These are phyloP conservation scores for Cryptoprocta ferox DNA, from an alignment of 2,797 vertebrate genomes.

Conservation along the genomic window DNA sequence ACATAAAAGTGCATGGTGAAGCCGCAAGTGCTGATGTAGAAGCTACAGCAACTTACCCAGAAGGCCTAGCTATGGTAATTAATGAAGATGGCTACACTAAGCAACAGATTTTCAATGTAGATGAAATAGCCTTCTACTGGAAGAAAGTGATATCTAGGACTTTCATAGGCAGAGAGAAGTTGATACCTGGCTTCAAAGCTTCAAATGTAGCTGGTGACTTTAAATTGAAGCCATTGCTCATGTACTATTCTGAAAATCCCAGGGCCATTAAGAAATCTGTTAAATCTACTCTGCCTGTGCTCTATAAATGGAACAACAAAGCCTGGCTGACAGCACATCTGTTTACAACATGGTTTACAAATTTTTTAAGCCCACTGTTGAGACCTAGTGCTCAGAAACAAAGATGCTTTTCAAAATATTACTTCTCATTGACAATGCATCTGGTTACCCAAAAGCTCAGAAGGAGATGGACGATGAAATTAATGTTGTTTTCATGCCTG, in stretches of 20 bases:
- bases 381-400: not conserved
- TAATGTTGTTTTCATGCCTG: not conserved
- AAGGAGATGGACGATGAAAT: not conserved
- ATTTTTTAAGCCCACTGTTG: not conserved
- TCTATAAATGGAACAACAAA: not conserved
- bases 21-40: not conserved
- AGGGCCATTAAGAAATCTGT: not conserved
- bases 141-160: not conserved
- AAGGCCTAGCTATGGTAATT: not conserved
- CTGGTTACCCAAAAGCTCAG: not conserved
- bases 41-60: not conserved
- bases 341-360: not conserved
- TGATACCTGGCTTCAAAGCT: not conserved
- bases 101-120: not conserved
- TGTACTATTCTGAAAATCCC: not conserved
- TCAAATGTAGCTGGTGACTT: not conserved
- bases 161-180: not conserved
- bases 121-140: not conserved
- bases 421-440: not conserved
- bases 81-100: not conserved
- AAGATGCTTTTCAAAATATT: not conserved
- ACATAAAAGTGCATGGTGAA: not conserved
- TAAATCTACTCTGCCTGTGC: not conserved
- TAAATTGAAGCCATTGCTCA: not conserved
- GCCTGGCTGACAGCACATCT: not conserved